Base-by-base conservation (phyloP, 2,888 invertebrate genomes). In the Mythimna albipuncta region DNA sequence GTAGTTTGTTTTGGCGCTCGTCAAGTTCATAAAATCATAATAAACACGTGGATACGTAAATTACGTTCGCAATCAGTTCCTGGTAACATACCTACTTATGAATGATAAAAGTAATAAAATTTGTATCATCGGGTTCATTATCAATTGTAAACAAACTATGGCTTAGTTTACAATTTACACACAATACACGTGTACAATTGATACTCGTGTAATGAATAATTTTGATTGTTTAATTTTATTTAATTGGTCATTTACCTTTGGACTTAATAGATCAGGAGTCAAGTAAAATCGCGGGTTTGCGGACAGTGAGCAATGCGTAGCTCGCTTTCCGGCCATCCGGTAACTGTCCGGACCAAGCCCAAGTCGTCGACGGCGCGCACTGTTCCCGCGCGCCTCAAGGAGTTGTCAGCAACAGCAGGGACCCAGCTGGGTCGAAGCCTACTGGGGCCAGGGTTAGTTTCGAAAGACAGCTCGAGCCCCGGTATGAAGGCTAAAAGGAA, bases 131-230 rank as follows among this genome's bases (percentile, higher is more conserved):
- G 32, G 21, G 61, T 72, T 72, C 61, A 62, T 65, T 69, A 69
- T 75, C 64, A 52, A 76, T 62, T 72, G 78, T 76, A 78, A 72
- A 76, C 78, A 77, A 76, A 65, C 41, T 44, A 55, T 71, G 41
- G n/a, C 32, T 64, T 50, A 57, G 64, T 64, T 75, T 59, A 59
- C 44, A 66, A 35, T 54, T 13, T 44, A 13, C 41, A 44, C 11
- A 44, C 41, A 44, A 52, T 11, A 64, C 70, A 75, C 70, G 63
- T 70, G 70, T 32, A 13, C 32, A 5, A 32, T 32, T 59, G 58
- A 61, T 41, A 55, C 55, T 55, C 68, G 75, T 62, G 74, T 67
- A 57, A 50, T 11, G 13, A 57, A 41, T 65, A 11, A 21, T 65
- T 64, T 57, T 21, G 21, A 26, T n/a, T 44, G 26, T 41, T 10